These are phyloP conservation scores for Poicephalus meyeri DNA, from an alignment of 2,113 vertebrate genomes.

Conservation along the genomic window DNA sequence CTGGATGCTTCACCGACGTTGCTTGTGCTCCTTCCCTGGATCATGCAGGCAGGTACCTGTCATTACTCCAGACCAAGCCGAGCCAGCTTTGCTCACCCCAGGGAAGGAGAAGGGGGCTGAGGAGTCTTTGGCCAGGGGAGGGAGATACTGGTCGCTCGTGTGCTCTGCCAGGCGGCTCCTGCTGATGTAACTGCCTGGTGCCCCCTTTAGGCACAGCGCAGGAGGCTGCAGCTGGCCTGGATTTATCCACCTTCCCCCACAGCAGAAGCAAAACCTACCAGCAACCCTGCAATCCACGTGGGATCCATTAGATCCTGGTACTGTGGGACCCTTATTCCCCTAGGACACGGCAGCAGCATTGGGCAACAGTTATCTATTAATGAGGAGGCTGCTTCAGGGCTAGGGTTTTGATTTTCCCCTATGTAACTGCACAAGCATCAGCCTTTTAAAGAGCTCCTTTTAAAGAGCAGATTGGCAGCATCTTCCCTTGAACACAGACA, in stretches of 20 bases:
- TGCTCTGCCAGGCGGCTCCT: neutral
- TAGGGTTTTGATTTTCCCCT: neutral
- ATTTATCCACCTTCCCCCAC: neutral
- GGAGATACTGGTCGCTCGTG: neutral
- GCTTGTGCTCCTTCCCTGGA: neutral
- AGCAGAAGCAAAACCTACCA: neutral
- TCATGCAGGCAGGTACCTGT: neutral
- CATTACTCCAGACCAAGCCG: neutral
- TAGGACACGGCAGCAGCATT: neutral
- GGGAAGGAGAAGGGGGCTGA: neutral
- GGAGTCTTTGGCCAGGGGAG: fast-evolving
- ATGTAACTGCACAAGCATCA: neutral
- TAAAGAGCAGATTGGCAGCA: neutral
- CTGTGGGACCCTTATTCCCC: neutral
- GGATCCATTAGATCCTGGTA: neutral
- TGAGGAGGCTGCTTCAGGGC: neutral
- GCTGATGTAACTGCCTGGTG: neutral
- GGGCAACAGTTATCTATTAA: neutral
- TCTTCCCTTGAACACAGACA: neutral
- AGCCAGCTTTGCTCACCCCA: neutral
- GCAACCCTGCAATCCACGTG: fast-evolving
- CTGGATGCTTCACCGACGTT: neutral
- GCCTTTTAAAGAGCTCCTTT: neutral
- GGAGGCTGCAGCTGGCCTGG: neutral
- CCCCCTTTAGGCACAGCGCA: constrained; percentile 7